These are phyloP conservation scores for Okapia johnstoni DNA, from an alignment of 2,113 vertebrate species.

Conservation along the genomic window DNA sequence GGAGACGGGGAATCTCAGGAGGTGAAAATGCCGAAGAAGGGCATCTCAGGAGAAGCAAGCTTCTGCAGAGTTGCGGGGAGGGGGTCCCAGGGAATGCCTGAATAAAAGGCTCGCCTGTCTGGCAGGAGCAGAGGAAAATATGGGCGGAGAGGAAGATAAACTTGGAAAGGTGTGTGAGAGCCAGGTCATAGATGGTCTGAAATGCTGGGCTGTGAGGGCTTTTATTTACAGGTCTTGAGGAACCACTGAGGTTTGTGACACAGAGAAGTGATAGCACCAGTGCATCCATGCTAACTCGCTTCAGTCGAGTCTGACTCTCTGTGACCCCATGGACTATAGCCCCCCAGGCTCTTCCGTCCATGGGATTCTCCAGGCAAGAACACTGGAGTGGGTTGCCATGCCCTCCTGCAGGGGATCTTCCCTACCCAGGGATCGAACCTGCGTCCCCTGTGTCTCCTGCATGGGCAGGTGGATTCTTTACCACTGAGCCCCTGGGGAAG, in stretches of 20 bases:
- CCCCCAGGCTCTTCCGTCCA: neutral
- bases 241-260: neutral
- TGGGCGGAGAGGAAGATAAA: neutral
- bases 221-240: neutral
- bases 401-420: neutral
- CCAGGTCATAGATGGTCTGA: neutral
- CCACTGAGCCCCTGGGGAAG: neutral
- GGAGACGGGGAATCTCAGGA: neutral
- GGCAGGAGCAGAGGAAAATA: neutral
- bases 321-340: accelerated
- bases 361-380: neutral
- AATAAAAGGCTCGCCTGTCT: neutral
- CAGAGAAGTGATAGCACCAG: neutral
- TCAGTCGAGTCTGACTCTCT: neutral
- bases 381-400: neutral
- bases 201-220: neutral
- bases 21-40: neutral
- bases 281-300: accelerated
- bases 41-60: neutral
- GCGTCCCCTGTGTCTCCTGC: neutral
- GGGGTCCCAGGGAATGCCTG: neutral
- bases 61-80: neutral
- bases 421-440: neutral
- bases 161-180: neutral
- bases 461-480: neutral